Conservation (phyloP, 2,113 vertebrate species). For the Mormoops blainvillei region DNA sequence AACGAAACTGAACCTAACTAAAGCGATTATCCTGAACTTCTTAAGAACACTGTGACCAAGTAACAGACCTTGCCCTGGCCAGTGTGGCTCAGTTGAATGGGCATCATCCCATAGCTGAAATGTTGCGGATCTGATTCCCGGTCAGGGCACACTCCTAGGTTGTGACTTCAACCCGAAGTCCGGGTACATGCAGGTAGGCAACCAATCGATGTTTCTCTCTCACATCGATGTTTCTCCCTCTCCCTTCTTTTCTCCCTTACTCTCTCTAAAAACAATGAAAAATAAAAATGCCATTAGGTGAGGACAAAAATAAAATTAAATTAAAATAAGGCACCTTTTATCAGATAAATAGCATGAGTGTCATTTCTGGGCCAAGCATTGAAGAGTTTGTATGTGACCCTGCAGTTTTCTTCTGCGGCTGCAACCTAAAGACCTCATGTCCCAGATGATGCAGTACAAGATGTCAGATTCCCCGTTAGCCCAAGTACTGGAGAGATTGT, state of each 20-base stretch:
- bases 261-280: no score
- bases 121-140: no score
- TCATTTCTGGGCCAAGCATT: background rate
- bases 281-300: no score
- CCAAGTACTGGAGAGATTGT: background rate
- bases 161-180: no score
- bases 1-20: background rate
- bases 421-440: background rate
- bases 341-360: background rate
- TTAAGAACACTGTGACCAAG: background rate
- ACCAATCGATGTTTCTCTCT: no score
- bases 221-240: no score
- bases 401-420: background rate
- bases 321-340: background rate
- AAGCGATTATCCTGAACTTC: constrained; percentile 7
- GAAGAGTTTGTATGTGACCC: background rate
- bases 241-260: no score
- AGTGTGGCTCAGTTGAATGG: no score
- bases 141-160: no score
- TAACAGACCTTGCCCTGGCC: background rate
- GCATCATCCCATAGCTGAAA: no score
- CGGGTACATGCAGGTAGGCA: no score
- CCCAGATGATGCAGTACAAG: background rate
- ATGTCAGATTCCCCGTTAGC: background rate
- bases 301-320: no score